Conservation (phyloP, 2,113 vertebrate genomes). For the Porphyrio hochstetteri region DNA sequence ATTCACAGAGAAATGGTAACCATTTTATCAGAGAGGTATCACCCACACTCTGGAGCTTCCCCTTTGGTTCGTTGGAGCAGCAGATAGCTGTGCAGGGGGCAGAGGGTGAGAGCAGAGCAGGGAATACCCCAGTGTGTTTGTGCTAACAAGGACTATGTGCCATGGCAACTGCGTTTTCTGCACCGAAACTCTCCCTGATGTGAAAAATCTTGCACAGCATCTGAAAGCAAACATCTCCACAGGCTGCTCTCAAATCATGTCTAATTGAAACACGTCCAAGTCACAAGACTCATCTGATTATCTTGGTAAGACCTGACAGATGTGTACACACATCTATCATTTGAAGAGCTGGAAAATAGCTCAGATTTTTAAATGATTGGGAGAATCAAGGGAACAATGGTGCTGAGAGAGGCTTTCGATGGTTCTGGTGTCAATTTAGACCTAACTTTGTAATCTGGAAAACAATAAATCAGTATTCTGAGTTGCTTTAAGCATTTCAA, state of each 20-base stretch:
- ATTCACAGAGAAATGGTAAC: background rate
- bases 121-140: background rate
- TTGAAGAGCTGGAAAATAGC: background rate
- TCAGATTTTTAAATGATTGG: background rate
- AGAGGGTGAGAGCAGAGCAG: background rate
- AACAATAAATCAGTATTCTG: background rate
- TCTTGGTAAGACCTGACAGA: constrained; percentile 2
- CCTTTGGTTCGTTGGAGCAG: background rate
- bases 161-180: constrained; percentile 38
- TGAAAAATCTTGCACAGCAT: background rate
- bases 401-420: background rate
- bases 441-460: background rate
- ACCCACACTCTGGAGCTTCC: background rate
- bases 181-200: background rate
- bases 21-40: background rate
- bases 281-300: constrained; percentile 6
- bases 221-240: constrained; percentile 33
- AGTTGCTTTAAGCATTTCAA: background rate
- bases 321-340: background rate
- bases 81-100: background rate
- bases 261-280: constrained; percentile 13
- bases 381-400: background rate
- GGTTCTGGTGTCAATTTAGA: background rate
- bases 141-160: background rate
- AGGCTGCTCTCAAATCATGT: background rate